A percentile compares a stretch with the other conserved stretches of the same genome.
These are phyloP conservation scores for Myotis findleyi DNA, from an alignment of 2,797 vertebrate genomes.

Conservation along the genomic window DNA sequence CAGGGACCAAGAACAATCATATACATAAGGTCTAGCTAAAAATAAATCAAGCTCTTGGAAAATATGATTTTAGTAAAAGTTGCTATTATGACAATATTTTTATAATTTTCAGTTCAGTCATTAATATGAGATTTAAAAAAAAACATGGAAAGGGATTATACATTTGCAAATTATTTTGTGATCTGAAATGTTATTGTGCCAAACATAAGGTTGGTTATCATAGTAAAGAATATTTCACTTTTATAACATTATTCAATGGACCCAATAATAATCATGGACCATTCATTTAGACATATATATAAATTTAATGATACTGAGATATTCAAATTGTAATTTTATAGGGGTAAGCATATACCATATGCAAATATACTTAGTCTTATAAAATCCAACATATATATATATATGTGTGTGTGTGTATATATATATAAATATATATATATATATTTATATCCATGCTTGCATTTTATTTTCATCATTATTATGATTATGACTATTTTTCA, in stretches of 20 bases:
- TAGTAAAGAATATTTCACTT: slow-evolving; percentile 52
- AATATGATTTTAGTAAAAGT: slow-evolving; percentile 57
- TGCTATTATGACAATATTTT: neutral
- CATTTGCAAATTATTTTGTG: slow-evolving; percentile 2
- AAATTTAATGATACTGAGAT: slow-evolving; percentile 33
- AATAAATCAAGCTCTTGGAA: slow-evolving; percentile 36
- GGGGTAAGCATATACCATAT: neutral
- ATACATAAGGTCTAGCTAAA: neutral
- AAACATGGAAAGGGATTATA: neutral
- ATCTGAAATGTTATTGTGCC: slow-evolving; percentile 58
- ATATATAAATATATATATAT: neutral
- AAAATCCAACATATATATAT: neutral
- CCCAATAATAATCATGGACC: neutral
- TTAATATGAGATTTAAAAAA: slow-evolving; percentile 44
- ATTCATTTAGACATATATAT: slow-evolving; percentile 47
- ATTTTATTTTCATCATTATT: slow-evolving; percentile 24
- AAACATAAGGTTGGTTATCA: slow-evolving; percentile 12
- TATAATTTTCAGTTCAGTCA: slow-evolving; percentile 34
- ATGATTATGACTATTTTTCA: neutral
- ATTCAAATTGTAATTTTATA: slow-evolving; percentile 24
- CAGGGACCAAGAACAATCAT: neutral
- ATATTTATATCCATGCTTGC: neutral
- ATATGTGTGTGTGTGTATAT: too few relatives aligned
- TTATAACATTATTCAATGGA: slow-evolving; percentile 14
- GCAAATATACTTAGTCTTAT: slow-evolving; percentile 7